A percentile compares a stretch with the other conserved stretches of the same genome.
These are phyloP conservation scores for Hydraecia micacea DNA, from an alignment of 2,888 invertebrate species.

Conservation along the genomic window DNA sequence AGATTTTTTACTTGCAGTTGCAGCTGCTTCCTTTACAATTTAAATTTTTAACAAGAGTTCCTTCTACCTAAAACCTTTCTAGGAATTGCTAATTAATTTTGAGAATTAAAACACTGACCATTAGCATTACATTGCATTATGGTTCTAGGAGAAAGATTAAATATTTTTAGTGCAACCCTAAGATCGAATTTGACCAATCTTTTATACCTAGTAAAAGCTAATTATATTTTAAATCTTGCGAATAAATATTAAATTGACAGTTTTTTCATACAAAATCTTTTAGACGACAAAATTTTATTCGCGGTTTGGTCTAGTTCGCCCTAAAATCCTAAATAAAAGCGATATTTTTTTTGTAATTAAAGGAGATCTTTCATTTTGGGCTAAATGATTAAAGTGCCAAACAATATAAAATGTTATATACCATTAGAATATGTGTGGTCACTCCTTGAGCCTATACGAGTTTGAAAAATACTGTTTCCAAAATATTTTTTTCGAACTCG, in stretches of 20 bases:
- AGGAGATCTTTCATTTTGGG: too few species aligned
- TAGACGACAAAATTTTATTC: too few species aligned
- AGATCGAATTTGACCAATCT: not conserved
- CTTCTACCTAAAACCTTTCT: not conserved
- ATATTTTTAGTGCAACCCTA: not conserved
- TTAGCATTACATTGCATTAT: not conserved
- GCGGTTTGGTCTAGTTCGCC: not conserved
- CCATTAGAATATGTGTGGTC: too few species aligned
- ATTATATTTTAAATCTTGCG: not conserved
- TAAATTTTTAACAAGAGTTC: too few species aligned
- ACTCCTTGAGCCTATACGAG: too few species aligned
- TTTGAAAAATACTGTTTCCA: too few species aligned
- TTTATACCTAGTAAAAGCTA: not conserved
- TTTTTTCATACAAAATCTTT: not conserved
- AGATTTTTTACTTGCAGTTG: not conserved
- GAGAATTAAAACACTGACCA: not conserved
- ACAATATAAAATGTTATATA: too few species aligned
- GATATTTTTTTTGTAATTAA: not conserved
- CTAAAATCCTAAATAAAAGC: not conserved
- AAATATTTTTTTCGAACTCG: too few species aligned
- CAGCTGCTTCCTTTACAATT: not conserved
- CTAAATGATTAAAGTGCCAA: too few species aligned
- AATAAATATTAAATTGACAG: not conserved
- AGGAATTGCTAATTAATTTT: not conserved
- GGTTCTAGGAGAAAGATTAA: not conserved